Evolutionary conservation across 2,797 vertebrate species (phyloP).

Genomic region (Ibycter americanus): DNA sequence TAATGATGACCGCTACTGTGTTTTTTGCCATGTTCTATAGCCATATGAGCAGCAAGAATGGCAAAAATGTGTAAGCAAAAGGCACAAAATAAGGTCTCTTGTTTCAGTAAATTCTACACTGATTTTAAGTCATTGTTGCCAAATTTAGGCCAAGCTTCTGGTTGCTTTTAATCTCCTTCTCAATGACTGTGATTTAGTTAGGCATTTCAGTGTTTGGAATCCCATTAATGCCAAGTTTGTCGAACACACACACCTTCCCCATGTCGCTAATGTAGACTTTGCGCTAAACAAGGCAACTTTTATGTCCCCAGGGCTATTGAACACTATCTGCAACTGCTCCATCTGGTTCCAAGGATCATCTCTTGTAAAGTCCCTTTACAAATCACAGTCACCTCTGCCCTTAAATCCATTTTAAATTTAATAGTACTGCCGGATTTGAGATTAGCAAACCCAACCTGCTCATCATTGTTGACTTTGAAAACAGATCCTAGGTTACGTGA

Average conservation of each 20-base stretch:
- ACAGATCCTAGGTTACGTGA: not conserved
- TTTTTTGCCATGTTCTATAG: not conserved
- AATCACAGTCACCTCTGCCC: slow-evolving; percentile 16
- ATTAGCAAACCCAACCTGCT: not conserved
- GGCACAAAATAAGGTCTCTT: not conserved
- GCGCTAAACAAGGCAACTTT: not conserved
- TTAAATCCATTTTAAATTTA: slow-evolving; percentile 15
- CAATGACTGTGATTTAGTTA: not conserved
- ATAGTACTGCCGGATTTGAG: not conserved
- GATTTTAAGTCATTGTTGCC: not conserved
- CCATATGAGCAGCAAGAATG: not conserved
- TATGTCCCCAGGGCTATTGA: not conserved
- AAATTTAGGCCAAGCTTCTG: not conserved
- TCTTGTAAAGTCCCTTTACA: not conserved
- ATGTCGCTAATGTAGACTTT: not conserved
- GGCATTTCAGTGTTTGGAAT: not conserved
- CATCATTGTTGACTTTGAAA: not conserved
- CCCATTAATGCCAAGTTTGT: not conserved
- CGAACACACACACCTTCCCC: fast-evolving
- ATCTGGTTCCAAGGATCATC: slow-evolving; percentile 15
- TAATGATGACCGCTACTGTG: not conserved
- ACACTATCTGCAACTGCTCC: not conserved
- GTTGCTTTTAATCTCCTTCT: not conserved
- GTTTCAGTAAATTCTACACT: not conserved
- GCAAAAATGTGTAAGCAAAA: not conserved